Base-by-base conservation (phyloP, 2,113 vertebrate genomes). In the Syngnathus floridae region DNA sequence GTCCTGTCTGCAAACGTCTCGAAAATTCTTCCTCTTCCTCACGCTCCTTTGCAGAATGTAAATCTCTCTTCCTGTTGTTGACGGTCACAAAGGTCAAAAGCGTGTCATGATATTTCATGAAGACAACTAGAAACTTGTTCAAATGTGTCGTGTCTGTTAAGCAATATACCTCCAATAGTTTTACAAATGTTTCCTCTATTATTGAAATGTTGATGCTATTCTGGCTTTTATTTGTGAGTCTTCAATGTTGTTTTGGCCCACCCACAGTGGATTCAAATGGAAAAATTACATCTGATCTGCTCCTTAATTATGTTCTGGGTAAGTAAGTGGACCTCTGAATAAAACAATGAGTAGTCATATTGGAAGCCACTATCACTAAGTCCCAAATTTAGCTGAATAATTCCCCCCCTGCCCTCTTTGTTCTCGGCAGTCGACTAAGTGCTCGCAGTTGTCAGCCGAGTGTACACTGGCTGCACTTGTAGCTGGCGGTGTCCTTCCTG, bases 401-500 rank as follows among this genome's bases (percentile, higher is more conserved):
- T n/a, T n/a, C 66, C 31, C 21, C 14, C 37, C n/a, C 21, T 67
- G 60, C 62, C 31, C 31, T 85, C 76, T 84, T 86, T 89, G 82
- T 86, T 86, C 76, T 84, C 86, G 77, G 80, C 84, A 83, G 80
- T 54, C 7, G 69, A 71, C 73, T 88, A 86, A 88, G 80, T 87
- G 81, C 76, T 81, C 73, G 72, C 88, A 89, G 85, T 85, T 89
- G 87, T 87, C 84, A 82, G 77, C 82, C 76, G 84, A 79, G 84
- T 77, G 78, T 65, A 74, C 74, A 79, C 73, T 89, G 82, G 83
- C 86, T 78, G 77, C 81, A 80, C 78, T 86, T 70, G 72, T 59
- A 74, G 83, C 85, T 86, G 84, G 82, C 77, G 69, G 69, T 67
- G 80, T 88, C 87, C 84, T 85, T 64, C 62, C 79, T 79, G 84